A percentile compares a stretch with the other conserved stretches of the same genome.
Evolutionary conservation across 2,113 vertebrate genomes (phyloP).

Genomic region (Phoenicopterus ruber): DNA sequence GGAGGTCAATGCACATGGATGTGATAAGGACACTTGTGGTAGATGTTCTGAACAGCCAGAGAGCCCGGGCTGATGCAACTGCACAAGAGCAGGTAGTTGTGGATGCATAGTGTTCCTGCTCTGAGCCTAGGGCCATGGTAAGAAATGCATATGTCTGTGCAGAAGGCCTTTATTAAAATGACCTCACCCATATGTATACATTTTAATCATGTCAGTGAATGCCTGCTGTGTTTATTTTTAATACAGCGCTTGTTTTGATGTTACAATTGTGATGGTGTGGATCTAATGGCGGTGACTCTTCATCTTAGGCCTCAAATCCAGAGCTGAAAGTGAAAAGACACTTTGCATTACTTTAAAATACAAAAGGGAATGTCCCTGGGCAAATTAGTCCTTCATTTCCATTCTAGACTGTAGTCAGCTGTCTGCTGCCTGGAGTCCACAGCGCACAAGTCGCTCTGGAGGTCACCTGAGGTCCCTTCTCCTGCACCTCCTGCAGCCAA

Average conservation of each 20-base stretch:
- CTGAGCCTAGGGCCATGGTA: constrained; percentile 32
- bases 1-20: background rate
- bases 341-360: constrained; percentile 61
- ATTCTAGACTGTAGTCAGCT: constrained; percentile 51
- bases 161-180: constrained; percentile 55
- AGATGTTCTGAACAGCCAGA: background rate
- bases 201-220: constrained; percentile 62
- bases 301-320: constrained; percentile 36
- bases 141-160: constrained; percentile 46
- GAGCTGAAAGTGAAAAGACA: constrained; percentile 67
- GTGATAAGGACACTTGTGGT: background rate
- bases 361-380: constrained; percentile 52
- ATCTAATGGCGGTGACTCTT: constrained; percentile 45
- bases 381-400: constrained; percentile 49
- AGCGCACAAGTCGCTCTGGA: background rate
- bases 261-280: constrained; percentile 60
- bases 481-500: background rate
- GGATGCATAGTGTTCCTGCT: background rate
- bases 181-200: constrained; percentile 56
- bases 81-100: constrained; percentile 1
- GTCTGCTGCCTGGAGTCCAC: constrained; percentile 55
- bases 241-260: constrained; percentile 53
- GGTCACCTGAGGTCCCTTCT: constrained; percentile 41
- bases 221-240: constrained; percentile 56
- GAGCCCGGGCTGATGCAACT: constrained; percentile 36